Base-by-base conservation (phyloP, 2,888 invertebrate species). In the Lasioglossum leucozonium region DNA sequence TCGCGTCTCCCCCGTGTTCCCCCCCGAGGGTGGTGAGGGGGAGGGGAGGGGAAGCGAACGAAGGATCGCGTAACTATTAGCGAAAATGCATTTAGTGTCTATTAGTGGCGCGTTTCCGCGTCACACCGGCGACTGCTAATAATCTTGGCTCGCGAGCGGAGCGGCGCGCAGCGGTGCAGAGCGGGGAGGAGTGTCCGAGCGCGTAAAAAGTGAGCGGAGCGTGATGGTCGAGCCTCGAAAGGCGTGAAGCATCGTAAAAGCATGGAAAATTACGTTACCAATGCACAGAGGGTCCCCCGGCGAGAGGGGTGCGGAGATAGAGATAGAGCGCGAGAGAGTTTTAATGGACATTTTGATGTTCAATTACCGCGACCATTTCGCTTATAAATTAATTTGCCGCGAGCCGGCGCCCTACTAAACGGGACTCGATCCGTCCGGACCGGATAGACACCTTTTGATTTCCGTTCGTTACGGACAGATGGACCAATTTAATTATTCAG, bases 11-110 rank as follows among this genome's bases (percentile, higher is more conserved):
- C 37, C 77, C 51, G 51, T 51, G 58, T 58, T 16, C 13, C 22
- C 18, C 2, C 2, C 37, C 22, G 34, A 3, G 34, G 3, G 34
- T 1, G 34, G 34, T 2, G 34, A 3, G 34, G 34, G 34, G 34
- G 34, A 3, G 34, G 34, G 34, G 34, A 34, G 34, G 34, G n/a
- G n/a, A n/a, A n/a, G 34, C 22, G 37, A 81, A 55, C 81, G 88
- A 82, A 87, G 86, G 81, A 87, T 85, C 85, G 71, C 82, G 79
- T 86, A 90, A 85, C 88, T 90, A 85, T 90, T 86, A 81, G 84
- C 71, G 87, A 90, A 34, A 65, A 87, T 87, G 86, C 88, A 87
- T 89, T 90, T 88, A 87, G 81, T 58, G 81, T 85, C 90, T 90
- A 90, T 90, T 90, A 90, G 85, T 47, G 80, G 71, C 79, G 77